Percentiles rank a stretch among this genome's conserved stretches.
phyloP scores from a whole-genome alignment of 23 tunicate genomes.

The Halocynthia aurantium region DNA sequence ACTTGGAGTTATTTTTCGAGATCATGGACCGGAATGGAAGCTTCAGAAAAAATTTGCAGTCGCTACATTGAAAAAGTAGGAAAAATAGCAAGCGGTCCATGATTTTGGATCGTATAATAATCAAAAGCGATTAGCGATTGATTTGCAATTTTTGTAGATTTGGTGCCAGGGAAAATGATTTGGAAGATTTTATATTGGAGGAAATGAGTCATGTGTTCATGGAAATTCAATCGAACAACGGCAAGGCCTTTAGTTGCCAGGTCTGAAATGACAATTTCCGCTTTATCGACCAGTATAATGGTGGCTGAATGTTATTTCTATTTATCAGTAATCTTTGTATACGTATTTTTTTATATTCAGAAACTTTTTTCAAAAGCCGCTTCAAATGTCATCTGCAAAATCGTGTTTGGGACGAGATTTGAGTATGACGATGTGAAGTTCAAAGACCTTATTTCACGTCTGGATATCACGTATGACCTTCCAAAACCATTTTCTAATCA shows the following conservation, averaged over 20 bases:
- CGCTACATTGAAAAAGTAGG: constrained; percentile 9
- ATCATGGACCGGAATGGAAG: constrained; percentile 26
- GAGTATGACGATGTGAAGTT: background rate
- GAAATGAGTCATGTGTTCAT: background rate
- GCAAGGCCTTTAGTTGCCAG: background rate
- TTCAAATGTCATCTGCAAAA: background rate
- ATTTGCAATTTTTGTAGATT: background rate
- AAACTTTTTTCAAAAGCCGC: background rate
- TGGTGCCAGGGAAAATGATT: background rate
- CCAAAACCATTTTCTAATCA: too few species aligned
- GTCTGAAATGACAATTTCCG: background rate
- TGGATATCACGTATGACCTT: background rate
- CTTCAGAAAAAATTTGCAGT: constrained; percentile 23
- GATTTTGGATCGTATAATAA: background rate
- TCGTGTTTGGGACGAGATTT: background rate
- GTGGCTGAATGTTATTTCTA: background rate
- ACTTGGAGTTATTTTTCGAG: constrained; percentile 16
- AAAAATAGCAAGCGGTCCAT: background rate
- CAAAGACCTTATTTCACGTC: background rate
- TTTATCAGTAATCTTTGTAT: background rate
- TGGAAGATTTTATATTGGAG: constrained; percentile 5
- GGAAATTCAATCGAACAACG: background rate
- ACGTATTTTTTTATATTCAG: background rate
- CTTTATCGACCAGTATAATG: too few species aligned
- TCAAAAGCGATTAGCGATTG: background rate